These are phyloP conservation scores for Halcyon chelicuti DNA, from an alignment of 2,797 vertebrate species.

Conservation along the genomic window DNA sequence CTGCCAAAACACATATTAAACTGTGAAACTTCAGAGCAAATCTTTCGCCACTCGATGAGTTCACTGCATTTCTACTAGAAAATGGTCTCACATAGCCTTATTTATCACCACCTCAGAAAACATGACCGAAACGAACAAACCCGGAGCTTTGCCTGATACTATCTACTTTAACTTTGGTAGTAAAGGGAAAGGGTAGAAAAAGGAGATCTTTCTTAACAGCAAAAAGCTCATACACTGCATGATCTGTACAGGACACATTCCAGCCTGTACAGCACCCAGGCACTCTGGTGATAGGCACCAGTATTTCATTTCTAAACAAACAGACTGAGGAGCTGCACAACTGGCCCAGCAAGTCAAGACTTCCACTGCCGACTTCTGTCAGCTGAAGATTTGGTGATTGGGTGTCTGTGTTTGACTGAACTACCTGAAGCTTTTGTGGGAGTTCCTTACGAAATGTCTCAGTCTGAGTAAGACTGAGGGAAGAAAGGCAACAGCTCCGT, in stretches of 20 bases:
- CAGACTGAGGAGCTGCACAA: not conserved
- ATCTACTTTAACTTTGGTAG: not conserved
- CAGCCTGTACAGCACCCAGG: not conserved
- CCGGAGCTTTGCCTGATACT: not conserved
- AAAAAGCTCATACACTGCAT: not conserved
- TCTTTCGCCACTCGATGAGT: not conserved
- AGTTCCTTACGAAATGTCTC: not conserved
- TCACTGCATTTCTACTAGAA: slow-evolving; percentile 10
- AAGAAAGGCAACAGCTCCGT: not conserved
- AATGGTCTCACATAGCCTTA: not conserved
- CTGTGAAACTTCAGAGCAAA: slow-evolving; percentile 19
- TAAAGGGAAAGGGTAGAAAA: not conserved
- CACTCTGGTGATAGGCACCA: not conserved
- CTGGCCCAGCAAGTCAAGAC: not conserved
- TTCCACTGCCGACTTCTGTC: not conserved
- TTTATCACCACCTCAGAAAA: not conserved
- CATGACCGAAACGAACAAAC: not conserved
- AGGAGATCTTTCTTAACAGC: not conserved
- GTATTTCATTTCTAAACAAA: not conserved
- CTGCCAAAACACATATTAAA: slow-evolving; percentile 35
- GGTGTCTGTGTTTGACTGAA: not conserved
- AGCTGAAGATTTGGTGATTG: not conserved
- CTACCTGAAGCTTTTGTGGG: not conserved
- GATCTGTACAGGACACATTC: not conserved
- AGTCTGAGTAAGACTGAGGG: not conserved